Evolutionary conservation across 2,113 vertebrate species (phyloP).

Genomic region (Cavia porcellus): DNA sequence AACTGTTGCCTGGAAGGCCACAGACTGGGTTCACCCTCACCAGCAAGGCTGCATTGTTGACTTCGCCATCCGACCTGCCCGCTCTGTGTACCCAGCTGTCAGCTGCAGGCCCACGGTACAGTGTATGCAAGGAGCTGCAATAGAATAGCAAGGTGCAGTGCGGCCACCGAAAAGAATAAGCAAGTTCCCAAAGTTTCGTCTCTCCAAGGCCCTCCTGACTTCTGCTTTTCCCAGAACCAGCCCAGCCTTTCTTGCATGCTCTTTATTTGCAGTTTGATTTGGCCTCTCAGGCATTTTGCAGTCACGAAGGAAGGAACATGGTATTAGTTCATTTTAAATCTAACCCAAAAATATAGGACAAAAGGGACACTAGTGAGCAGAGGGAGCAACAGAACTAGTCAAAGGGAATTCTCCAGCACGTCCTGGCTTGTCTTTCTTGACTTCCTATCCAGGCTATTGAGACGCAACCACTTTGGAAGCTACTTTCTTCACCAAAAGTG

Average conservation of each 20-base stretch:
- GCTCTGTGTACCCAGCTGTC: background rate
- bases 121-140: background rate
- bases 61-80: background rate
- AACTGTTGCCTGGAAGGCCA: background rate
- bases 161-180: slow-evolving; percentile 1
- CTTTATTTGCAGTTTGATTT: background rate
- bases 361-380: background rate
- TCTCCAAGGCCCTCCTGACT: background rate
- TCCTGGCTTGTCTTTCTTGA: background rate
- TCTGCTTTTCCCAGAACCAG: background rate
- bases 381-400: background rate
- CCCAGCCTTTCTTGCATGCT: background rate
- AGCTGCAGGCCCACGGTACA: background rate
- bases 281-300: slow-evolving; percentile 24
- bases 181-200: background rate
- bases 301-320: background rate
- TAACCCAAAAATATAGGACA: background rate
- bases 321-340: background rate
- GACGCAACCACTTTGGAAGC: slow-evolving; percentile 90
- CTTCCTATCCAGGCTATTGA: background rate
- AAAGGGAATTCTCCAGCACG: background rate
- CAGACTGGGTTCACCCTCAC: background rate
- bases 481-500: background rate
- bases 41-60: background rate
- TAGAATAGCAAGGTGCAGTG: background rate